Evolutionary conservation across 30 jellyfish, hydroid and myxozoan genomes (phyloP).

Genomic region (Aurelia sp.): DNA sequence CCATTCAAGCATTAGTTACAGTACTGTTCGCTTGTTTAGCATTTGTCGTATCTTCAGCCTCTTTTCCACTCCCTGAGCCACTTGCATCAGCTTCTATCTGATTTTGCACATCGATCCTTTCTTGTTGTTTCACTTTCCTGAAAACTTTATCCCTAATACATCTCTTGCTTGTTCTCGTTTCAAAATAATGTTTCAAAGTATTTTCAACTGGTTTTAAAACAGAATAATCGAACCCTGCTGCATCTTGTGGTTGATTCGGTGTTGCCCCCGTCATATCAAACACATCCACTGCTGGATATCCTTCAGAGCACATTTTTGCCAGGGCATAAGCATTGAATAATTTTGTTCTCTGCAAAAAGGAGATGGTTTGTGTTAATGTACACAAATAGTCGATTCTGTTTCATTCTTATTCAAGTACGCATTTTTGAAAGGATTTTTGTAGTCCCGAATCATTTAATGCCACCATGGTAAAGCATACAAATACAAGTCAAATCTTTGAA

Average conservation of each 20-base stretch:
- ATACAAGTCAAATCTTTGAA: too few relatives aligned
- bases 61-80: slow-evolving; percentile 77
- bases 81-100: slow-evolving; percentile 42
- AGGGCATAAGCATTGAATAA: slow-evolving; percentile 92
- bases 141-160: slow-evolving; percentile 71
- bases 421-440: too few relatives aligned
- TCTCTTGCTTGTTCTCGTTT: slow-evolving; percentile 65
- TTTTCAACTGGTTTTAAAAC: slow-evolving; percentile 64
- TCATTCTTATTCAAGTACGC: too few relatives aligned
- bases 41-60: background rate
- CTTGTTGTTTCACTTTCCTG: slow-evolving; percentile 43
- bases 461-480: too few relatives aligned
- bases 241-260: slow-evolving; percentile 76
- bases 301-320: slow-evolving; percentile 90
- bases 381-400: too few relatives aligned
- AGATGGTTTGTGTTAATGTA: background rate
- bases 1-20: background rate
- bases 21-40: background rate
- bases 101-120: background rate
- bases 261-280: slow-evolving; percentile 92
- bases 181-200: slow-evolving; percentile 57
- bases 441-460: too few relatives aligned
- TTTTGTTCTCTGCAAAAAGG: slow-evolving; percentile 82
- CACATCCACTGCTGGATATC: slow-evolving; percentile 91
- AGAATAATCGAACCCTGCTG: slow-evolving; percentile 61